Evolutionary conservation across 2,113 vertebrate species (phyloP), one percentile per base, ranked within the genome.

Genomic region (Hippocampus mohnikei): DNA sequence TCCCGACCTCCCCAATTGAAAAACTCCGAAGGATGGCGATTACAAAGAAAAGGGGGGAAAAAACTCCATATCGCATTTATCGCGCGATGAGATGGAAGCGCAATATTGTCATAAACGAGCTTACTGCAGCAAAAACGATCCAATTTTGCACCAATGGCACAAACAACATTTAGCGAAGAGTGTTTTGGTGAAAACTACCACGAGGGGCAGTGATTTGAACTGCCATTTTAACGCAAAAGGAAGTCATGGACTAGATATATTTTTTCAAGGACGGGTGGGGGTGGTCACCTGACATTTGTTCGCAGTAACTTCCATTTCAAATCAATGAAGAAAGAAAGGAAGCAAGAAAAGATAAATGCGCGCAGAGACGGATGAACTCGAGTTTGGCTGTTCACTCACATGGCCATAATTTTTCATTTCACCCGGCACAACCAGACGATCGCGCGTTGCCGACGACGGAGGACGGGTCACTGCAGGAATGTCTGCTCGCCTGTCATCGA

Each of bases 401-500:
- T 53, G 40, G 29, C 27, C 5, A 23, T 60, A 6, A 21, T 11
- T 53, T 55, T 63, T n/a, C 53, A 18, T 56, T 67, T 75, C 2
- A 29, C 42, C 69, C 55, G 20, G 52, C 64, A 56, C 60, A 29
- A 29, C 60, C 64, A 63, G 68, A 52, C 64, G 63, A 55, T 8
- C 68, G 73, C 55, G 66, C 52, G 42, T 55, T 50, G 70, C 56
- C 46, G 46, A 48, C 12, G 15, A 46, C 27, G 69, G 71, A 67
- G 72, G 68, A 69, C 78, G 71, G 82, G 75, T 81, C 80, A 78
- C 62, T 75, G 82, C 78, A 85, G 83, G 76, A 86, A 84, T 75
- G 85, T 77, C 61, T 84, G 58, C 42, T 70, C 58, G 33, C 33
- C 53, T 68, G 6, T 58, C 23, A 44, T 58, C 58, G 23, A 59